Evolutionary conservation across 2,888 invertebrate genomes (phyloP).

Genomic region (Carabus problematicus): DNA sequence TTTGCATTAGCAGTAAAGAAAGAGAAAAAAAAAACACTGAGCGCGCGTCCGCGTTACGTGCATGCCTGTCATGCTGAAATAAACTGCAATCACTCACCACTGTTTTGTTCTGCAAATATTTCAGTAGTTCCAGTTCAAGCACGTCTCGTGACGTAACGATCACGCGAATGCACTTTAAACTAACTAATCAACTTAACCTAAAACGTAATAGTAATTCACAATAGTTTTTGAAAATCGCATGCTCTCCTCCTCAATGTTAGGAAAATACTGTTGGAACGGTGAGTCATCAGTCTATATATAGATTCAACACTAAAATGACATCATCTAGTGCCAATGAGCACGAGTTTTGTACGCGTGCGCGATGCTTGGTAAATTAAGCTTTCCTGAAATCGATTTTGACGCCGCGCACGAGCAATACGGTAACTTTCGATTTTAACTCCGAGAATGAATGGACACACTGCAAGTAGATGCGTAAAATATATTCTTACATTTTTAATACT

Average conservation of each 20-base stretch:
- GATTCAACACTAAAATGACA: conserved; percentile 44
- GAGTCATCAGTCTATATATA: conserved; percentile 58
- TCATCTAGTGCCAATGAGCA: conserved; percentile 35
- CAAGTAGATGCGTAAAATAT: not conserved
- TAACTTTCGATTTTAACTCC: conserved; percentile 34
- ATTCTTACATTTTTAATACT: too few species aligned
- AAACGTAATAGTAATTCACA: conserved; percentile 48
- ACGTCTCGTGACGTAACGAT: not conserved
- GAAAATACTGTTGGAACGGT: conserved; percentile 57
- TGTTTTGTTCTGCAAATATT: too few species aligned
- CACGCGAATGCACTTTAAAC: conserved; percentile 2
- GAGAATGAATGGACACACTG: conserved; percentile 23
- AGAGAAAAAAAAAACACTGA: too few species aligned
- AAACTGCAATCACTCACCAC: too few species aligned
- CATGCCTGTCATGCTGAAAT: too few species aligned
- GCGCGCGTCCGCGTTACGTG: too few species aligned
- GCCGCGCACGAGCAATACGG: conserved; percentile 34
- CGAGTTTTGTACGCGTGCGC: conserved; percentile 24
- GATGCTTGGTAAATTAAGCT: conserved; percentile 21
- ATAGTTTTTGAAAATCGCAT: conserved; percentile 50
- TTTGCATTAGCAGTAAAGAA: too few species aligned
- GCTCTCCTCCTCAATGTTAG: conserved; percentile 51
- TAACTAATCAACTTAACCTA: conserved; percentile 40
- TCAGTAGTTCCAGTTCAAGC: too few species aligned
- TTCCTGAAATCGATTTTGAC: conserved; percentile 36